Evolutionary conservation across 2,113 vertebrate genomes (phyloP).

Genomic region (Corydoras maculifer): DNA sequence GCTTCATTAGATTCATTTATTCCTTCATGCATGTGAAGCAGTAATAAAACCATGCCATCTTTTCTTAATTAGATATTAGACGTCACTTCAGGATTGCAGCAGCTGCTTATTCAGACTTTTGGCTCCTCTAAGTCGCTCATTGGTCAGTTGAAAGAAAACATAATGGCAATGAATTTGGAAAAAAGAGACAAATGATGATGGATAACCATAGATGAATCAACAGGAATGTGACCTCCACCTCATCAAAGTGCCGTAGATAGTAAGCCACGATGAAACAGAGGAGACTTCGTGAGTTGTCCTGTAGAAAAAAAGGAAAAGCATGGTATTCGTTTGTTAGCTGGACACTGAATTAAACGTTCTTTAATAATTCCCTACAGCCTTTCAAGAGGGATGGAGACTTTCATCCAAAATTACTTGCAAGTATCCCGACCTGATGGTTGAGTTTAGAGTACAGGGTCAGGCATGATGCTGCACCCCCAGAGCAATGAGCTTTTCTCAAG

Average conservation of each 20-base stretch:
- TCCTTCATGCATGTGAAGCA: too few relatives aligned
- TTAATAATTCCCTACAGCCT: too few relatives aligned
- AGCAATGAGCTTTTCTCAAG: too few relatives aligned
- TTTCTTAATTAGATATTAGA: constrained; percentile 7
- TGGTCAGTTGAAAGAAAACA: constrained; percentile 20
- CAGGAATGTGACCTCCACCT: constrained; percentile 75
- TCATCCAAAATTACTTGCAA: too few relatives aligned
- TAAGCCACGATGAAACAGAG: constrained; percentile 92
- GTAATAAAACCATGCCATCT: neutral
- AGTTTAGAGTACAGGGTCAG: too few relatives aligned
- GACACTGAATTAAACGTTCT: too few relatives aligned
- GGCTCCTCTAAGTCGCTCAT: constrained; percentile 14
- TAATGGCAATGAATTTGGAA: constrained; percentile 25
- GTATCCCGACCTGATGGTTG: too few relatives aligned
- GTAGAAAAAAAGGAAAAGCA: constrained; percentile 28
- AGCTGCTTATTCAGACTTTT: constrained; percentile 8
- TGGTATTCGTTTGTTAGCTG: neutral
- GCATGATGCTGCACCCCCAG: too few relatives aligned
- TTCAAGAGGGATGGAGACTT: too few relatives aligned
- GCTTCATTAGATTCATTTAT: too few relatives aligned
- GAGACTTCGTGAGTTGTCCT: constrained; percentile 94
- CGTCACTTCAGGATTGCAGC: constrained; percentile 16
- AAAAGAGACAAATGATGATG: constrained; percentile 16
- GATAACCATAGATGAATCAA: constrained; percentile 47
- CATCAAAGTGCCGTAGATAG: constrained; percentile 93